Evolutionary conservation across 2,113 vertebrate genomes (phyloP).

Genomic region (Tyto alba): DNA sequence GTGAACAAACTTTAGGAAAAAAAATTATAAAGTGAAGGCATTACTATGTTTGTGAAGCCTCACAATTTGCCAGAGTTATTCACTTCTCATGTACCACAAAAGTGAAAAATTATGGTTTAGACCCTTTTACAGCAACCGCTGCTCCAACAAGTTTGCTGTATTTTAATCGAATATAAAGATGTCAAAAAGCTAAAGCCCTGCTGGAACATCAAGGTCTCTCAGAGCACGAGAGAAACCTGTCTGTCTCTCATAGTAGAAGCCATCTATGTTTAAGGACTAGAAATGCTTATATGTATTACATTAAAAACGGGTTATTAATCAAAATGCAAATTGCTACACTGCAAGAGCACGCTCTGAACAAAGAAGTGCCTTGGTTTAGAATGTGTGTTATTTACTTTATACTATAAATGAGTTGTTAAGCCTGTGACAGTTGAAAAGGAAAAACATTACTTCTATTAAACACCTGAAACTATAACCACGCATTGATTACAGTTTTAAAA

Average conservation of each 20-base stretch:
- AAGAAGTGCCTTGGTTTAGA: conserved; percentile 23
- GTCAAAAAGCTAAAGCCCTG: conserved; percentile 21
- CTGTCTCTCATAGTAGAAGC: neutral
- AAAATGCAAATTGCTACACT: conserved; percentile 52
- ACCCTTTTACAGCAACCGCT: neutral
- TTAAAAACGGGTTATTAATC: conserved; percentile 35
- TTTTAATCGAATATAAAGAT: conserved; percentile 9
- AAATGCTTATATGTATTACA: neutral
- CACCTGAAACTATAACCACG: conserved; percentile 30
- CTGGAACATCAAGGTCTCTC: neutral
- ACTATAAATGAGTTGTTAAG: conserved; percentile 32
- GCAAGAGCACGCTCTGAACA: conserved; percentile 13
- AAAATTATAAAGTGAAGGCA: neutral
- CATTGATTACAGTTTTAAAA: conserved; percentile 4
- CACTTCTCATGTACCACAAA: neutral
- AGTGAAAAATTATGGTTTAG: neutral
- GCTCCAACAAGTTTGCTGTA: neutral
- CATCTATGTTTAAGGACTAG: neutral
- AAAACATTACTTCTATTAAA: conserved; percentile 37
- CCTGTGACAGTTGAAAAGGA: conserved; percentile 38
- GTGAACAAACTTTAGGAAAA: neutral
- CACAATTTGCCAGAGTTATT: neutral
- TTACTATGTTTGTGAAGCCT: neutral
- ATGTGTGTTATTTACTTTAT: conserved; percentile 32
- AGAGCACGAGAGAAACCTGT: neutral